A percentile compares a stretch with the other conserved stretches of the same genome.
Evolutionary conservation across 2,113 vertebrate genomes (phyloP).

Genomic region (Epinephelus fuscoguttatus): DNA sequence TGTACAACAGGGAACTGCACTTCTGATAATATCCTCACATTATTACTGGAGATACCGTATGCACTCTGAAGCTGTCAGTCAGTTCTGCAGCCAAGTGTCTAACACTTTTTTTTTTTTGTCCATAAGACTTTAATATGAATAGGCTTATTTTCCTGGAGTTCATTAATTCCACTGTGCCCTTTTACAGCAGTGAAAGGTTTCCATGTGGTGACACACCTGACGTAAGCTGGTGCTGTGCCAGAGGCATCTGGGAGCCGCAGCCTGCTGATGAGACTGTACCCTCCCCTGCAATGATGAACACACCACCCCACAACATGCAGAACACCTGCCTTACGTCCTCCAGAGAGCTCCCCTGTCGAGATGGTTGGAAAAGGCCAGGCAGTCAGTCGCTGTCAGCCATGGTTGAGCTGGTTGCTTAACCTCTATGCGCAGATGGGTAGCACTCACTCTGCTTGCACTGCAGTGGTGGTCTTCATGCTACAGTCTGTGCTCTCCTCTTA

Average conservation of each 20-base stretch:
- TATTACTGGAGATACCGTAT: neutral
- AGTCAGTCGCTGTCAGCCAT: neutral
- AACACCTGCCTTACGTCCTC: conserved; percentile 34
- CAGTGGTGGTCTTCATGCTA: neutral
- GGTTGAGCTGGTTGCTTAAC: neutral
- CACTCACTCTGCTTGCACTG: neutral
- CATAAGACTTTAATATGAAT: neutral
- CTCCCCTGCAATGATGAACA: conserved; percentile 32
- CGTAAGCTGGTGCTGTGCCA: conserved; percentile 29
- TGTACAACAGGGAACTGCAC: neutral
- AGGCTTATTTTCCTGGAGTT: conserved; percentile 11
- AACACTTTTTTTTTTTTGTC: conserved; percentile 4
- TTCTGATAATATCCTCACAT: neutral
- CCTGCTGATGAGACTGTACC: conserved; percentile 38
- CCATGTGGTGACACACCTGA: conserved; percentile 38
- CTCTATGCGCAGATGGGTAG: neutral
- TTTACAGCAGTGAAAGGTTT: conserved; percentile 66
- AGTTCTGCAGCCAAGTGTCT: neutral
- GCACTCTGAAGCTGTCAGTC: neutral
- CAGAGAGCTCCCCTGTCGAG: conserved; percentile 20
- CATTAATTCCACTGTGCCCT: conserved; percentile 49
- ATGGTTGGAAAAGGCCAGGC: conserved; percentile 20
- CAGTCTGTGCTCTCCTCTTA: conserved; percentile 5
- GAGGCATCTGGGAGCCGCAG: conserved; percentile 29
- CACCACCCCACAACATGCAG: conserved; percentile 2